Evolutionary conservation across 1,140 invertebrate species (phyloP).

Genomic region (Drosophila sproati): DNA sequence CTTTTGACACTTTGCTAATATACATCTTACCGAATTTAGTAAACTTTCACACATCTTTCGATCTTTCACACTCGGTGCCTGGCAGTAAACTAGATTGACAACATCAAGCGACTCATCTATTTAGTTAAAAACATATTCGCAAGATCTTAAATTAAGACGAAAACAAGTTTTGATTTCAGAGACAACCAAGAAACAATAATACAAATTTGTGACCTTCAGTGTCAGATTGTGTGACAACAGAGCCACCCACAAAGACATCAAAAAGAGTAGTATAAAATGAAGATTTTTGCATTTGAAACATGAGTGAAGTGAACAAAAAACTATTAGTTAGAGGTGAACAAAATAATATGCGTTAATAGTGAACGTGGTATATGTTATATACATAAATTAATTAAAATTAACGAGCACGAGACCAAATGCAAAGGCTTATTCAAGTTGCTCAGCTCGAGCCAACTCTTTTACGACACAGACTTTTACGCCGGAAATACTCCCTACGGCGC

Average conservation of each 20-base stretch:
- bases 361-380: background rate
- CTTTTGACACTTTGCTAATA: background rate
- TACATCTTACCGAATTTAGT: slow-evolving; percentile 3
- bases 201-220: slow-evolving; percentile 18
- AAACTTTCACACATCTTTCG: slow-evolving; percentile 26
- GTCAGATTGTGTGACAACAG: slow-evolving; percentile 10
- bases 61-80: slow-evolving; percentile 13
- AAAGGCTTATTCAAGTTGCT: slow-evolving; percentile 1
- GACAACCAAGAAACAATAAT: slow-evolving; percentile 2
- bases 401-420: slow-evolving; percentile 1
- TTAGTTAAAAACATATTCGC: slow-evolving; percentile 14
- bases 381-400: background rate
- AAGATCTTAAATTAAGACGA: slow-evolving; percentile 13
- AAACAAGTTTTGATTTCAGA: slow-evolving; percentile 29
- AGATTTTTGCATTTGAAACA: slow-evolving; percentile 2
- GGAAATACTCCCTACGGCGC: slow-evolving; percentile 72
- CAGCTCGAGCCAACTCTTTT: slow-evolving; percentile 43
- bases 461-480: slow-evolving; percentile 72
- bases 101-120: slow-evolving; percentile 20
- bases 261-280: background rate
- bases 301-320: background rate
- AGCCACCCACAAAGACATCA: slow-evolving; percentile 23
- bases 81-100: slow-evolving; percentile 7
- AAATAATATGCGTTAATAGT: slow-evolving; percentile 12
- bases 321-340: slow-evolving; percentile 2